These are phyloP conservation scores for Pristionchus maxplancki DNA, from an alignment of 2,888 invertebrate genomes.

Conservation along the genomic window DNA sequence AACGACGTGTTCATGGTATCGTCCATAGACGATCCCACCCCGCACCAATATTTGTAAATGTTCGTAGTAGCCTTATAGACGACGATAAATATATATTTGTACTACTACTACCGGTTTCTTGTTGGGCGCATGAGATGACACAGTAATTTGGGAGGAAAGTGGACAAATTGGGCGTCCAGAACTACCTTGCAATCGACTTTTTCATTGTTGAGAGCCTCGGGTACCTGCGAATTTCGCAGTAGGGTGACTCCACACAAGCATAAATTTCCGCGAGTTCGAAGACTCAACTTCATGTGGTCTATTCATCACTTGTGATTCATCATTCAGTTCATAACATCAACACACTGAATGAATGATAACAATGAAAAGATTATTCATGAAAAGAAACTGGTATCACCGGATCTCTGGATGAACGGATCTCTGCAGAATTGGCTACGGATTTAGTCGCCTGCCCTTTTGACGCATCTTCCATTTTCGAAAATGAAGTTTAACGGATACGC, in stretches of 20 bases:
- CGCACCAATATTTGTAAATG: not conserved
- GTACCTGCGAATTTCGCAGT: not conserved
- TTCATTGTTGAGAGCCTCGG: not conserved
- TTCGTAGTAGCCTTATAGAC: not conserved
- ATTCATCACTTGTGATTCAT: no score
- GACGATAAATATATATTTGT: not conserved
- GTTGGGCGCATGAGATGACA: not conserved
- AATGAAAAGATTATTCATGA: no score
- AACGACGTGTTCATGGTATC: not conserved
- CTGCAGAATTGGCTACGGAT: not conserved
- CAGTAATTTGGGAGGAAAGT: not conserved
- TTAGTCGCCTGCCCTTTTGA: not conserved
- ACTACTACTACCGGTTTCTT: not conserved
- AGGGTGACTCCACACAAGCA: not conserved
- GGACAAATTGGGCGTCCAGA: not conserved
- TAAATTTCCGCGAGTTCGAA: not conserved
- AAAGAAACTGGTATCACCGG: no score
- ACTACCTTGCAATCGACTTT: not conserved
- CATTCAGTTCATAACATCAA: no score
- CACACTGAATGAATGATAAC: no score
- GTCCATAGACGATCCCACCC: not conserved
- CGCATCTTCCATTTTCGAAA: not conserved
- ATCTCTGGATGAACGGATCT: no score
- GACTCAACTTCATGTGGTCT: not conserved
- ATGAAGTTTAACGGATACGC: not conserved